Evolutionary conservation across 2,797 vertebrate genomes (phyloP), one percentile per base, ranked within the genome.

Genomic region (Lates japonicus): DNA sequence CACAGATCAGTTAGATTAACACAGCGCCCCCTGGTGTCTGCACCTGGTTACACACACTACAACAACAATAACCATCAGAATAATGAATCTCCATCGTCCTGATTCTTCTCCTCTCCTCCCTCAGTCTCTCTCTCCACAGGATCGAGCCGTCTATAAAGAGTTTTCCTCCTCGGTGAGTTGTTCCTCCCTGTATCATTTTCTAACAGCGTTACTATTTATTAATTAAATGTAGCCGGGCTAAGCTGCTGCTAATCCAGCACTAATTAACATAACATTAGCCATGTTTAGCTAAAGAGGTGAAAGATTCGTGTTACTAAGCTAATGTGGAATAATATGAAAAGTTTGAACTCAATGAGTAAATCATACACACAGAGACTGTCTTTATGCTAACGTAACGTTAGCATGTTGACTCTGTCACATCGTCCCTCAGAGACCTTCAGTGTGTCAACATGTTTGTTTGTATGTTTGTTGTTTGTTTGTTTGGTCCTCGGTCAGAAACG

Each of bases 71-170:
- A 29, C 25, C 25, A 29, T 29, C 25, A 29, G 25, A 29, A 65
- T 33, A 29, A 29, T 44, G 12, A 22, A 4, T 39, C 12, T 29
- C 8, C 49, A 2, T 4, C 49, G 3, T 22, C 22, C 33, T 31
- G 37, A 19, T 25, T 16, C 5, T 0, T 33, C 13, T 20, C 14
- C 51, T 16, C 52, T 39, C 76, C 5, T 7, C 25, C 68, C 51
- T 2, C 83, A 96, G 96, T 93, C 95, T 63, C 87, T 96, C 42
- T 94, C 95, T 49, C 94, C 95, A 77, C 94, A 96, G 89, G 96
- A 96, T 3, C 92, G 93, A 60, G 94, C 93, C 0, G 74, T 93
- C 59, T 96, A 96, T 70, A 95, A 95, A 66, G 95, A 96, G 87
- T 95, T 95, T 61, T 92, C 95, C 9, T 66, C 93, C 70, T 89